Percentiles rank a stretch among this genome's conserved stretches.
Conservation (phyloP, 92 coral and sea anemone genomes). For the Actinostola sp. region DNA sequence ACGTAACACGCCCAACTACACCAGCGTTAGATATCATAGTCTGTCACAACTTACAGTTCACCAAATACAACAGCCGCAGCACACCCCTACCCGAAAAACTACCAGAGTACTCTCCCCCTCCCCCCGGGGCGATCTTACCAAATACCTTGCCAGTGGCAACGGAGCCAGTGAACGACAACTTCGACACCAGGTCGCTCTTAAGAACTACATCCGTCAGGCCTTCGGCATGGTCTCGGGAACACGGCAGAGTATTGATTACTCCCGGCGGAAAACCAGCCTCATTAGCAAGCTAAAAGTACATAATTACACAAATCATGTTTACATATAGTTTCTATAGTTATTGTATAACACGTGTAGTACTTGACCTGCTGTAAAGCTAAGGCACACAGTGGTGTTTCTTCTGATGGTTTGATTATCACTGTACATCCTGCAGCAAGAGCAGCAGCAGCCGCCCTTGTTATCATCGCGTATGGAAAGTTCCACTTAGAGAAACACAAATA, state of each 20-base stretch:
- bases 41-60: no score
- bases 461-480: constrained; percentile 92
- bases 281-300: constrained; percentile 91
- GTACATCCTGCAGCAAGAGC: constrained; percentile 95
- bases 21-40: no score
- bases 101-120: no score
- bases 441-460: constrained; percentile 87
- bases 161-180: constrained; percentile 89
- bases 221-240: constrained; percentile 75
- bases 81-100: background rate
- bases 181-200: constrained; percentile 77
- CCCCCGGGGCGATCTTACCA: background rate
- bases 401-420: constrained; percentile 88
- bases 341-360: no score
- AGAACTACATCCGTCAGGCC: constrained; percentile 76
- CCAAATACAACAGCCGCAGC: background rate
- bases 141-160: constrained; percentile 85
- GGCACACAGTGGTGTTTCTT: constrained; percentile 91
- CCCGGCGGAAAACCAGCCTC: constrained; percentile 95
- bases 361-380: constrained; percentile 91
- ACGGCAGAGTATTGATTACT: constrained; percentile 79
- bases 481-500: constrained; percentile 53
- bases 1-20: no score
- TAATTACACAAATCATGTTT: no score
- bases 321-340: no score